These are phyloP conservation scores for Oscheius sp. DNA, from an alignment of 2,888 invertebrate genomes.

Conservation along the genomic window DNA sequence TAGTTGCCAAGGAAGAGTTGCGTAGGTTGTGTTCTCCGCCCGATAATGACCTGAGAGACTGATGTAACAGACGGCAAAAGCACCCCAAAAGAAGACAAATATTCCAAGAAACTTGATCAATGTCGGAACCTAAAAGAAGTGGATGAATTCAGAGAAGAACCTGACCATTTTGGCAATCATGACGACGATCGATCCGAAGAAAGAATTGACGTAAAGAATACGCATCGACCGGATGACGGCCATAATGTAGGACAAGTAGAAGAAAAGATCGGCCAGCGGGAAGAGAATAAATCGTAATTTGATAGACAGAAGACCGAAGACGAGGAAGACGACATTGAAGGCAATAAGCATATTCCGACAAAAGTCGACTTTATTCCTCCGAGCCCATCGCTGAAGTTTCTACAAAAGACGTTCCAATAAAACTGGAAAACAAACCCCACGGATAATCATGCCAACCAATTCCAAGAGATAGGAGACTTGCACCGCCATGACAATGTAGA, in stretches of 20 bases:
- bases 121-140: conserved; percentile 48
- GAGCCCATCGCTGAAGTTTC: conserved; percentile 35
- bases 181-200: conserved; percentile 53
- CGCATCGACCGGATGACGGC: conserved; percentile 53
- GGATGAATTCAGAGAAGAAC: neutral
- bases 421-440: neutral
- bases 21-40: conserved; percentile 40
- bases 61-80: conserved; percentile 55
- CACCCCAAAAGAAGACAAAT: conserved; percentile 57
- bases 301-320: conserved; percentile 40
- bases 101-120: conserved; percentile 56
- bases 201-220: conserved; percentile 54
- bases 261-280: conserved; percentile 45
- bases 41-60: conserved; percentile 44
- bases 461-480: conserved; percentile 47
- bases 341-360: conserved; percentile 45
- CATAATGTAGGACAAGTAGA: conserved; percentile 56
- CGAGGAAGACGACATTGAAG: conserved; percentile 42
- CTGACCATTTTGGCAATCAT: conserved; percentile 55
- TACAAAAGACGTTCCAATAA: conserved; percentile 7
- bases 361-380: conserved; percentile 44
- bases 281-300: conserved; percentile 34
- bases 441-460: conserved; percentile 40
- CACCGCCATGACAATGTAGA: conserved; percentile 47
- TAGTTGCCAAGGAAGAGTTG: conserved; percentile 52